Evolutionary conservation across 2,797 vertebrate species (phyloP).

Genomic region (Aulostomus chinensis): DNA sequence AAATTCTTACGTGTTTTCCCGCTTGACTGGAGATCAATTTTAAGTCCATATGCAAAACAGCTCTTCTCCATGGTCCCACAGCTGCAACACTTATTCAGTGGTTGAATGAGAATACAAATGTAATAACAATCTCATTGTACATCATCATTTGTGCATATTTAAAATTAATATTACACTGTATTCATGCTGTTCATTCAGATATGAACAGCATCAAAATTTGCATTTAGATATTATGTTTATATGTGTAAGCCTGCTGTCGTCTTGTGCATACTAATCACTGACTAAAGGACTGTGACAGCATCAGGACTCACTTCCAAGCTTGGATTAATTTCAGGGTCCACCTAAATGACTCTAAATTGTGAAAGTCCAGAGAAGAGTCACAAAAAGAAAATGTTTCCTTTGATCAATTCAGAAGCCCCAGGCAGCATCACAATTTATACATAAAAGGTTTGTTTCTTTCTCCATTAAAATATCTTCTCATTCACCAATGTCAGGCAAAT

Average conservation of each 20-base stretch:
- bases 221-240: slow-evolving; percentile 31
- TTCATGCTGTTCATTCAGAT: slow-evolving; percentile 1
- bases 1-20: slow-evolving; percentile 28
- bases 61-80: slow-evolving; percentile 9
- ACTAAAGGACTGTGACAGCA: slow-evolving; percentile 4
- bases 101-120: slow-evolving; percentile 34
- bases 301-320: slow-evolving; percentile 3
- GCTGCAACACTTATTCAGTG: slow-evolving; percentile 12
- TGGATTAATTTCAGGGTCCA: slow-evolving; percentile 9
- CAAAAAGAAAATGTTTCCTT: slow-evolving; percentile 22
- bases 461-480: slow-evolving; percentile 12
- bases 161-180: slow-evolving; percentile 16
- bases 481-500: slow-evolving; percentile 10
- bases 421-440: slow-evolving; percentile 2
- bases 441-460: slow-evolving; percentile 15
- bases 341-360: not conserved
- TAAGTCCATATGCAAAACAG: slow-evolving; percentile 14
- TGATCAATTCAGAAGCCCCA: slow-evolving; percentile 8
- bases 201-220: slow-evolving; percentile 24
- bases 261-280: slow-evolving; percentile 11
- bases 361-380: slow-evolving; percentile 15
- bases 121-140: slow-evolving; percentile 14
- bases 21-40: slow-evolving; percentile 34
- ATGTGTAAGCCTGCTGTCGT: not conserved
- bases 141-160: slow-evolving; percentile 18